Percentiles rank a stretch among this genome's conserved stretches.
Evolutionary conservation across 2,888 invertebrate species (phyloP).

Genomic region (Sarcophaga subvicina): DNA sequence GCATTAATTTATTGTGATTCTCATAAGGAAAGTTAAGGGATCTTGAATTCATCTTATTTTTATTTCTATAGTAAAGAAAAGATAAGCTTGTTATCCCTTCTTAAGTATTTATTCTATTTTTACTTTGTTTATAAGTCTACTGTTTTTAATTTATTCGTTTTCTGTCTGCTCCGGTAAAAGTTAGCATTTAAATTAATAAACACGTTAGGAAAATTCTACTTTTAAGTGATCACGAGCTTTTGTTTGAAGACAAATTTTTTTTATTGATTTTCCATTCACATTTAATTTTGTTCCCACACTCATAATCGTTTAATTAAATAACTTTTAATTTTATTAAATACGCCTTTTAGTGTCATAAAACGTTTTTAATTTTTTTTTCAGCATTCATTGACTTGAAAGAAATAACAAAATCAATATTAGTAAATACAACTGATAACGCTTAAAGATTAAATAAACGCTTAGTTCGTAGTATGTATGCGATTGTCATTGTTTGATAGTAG

Average conservation of each 20-base stretch:
- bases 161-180: too few relatives aligned
- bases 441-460: conserved; percentile 32
- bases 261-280: background rate
- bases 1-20: too few relatives aligned
- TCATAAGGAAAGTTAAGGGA: too few relatives aligned
- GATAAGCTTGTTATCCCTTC: too few relatives aligned
- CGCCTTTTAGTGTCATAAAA: background rate
- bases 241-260: background rate
- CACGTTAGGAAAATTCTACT: background rate
- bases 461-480: background rate
- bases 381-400: background rate
- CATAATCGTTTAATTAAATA: background rate
- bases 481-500: background rate
- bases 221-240: conserved; percentile 14
- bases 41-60: too few relatives aligned
- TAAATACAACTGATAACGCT: conserved; percentile 36
- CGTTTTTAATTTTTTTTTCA: background rate
- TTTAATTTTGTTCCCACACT: conserved; percentile 10
- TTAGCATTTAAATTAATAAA: conserved; percentile 9
- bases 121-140: too few relatives aligned
- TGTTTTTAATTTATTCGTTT: too few relatives aligned
- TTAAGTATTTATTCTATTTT: too few relatives aligned
- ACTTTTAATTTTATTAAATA: too few relatives aligned
- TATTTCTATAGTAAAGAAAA: too few relatives aligned
- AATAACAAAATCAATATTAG: background rate